Conservation (phyloP, 2,797 vertebrate genomes). For the Cyprinodon diabolis region DNA sequence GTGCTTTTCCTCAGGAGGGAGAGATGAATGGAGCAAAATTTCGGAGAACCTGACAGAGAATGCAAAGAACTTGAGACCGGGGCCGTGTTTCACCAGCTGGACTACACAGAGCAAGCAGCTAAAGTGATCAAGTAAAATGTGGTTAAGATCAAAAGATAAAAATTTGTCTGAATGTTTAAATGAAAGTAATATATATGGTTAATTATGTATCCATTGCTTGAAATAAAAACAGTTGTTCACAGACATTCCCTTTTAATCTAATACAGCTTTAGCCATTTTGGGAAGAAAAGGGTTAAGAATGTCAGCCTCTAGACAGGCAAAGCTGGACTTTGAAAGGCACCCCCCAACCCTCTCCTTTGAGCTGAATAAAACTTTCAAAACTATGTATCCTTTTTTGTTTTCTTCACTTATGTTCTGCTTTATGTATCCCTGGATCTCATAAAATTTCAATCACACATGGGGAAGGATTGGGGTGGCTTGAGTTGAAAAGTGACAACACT, state of each 20-base stretch:
- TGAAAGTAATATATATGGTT: background rate
- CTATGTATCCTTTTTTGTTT: background rate
- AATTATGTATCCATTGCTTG: background rate
- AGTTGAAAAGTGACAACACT: no score
- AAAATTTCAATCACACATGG: background rate
- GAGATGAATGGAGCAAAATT: background rate
- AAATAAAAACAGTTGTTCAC: background rate
- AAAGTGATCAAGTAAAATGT: background rate
- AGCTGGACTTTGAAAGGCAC: no score
- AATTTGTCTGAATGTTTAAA: background rate
- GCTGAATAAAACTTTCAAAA: background rate
- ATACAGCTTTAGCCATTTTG: background rate
- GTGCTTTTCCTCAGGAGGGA: background rate
- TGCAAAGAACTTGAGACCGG: background rate
- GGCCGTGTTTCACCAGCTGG: background rate
- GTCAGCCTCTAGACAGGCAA: background rate
- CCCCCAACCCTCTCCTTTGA: no score
- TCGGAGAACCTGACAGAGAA: background rate
- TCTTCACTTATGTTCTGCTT: background rate
- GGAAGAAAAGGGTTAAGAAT: background rate
- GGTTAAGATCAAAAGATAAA: background rate
- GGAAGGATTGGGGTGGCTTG: background rate
- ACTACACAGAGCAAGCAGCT: background rate
- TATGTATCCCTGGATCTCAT: background rate
- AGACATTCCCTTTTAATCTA: background rate